Percentiles rank a stretch among this genome's conserved stretches.
phyloP scores from a whole-genome alignment of 2,113 vertebrate genomes.

The Columba janthina region DNA sequence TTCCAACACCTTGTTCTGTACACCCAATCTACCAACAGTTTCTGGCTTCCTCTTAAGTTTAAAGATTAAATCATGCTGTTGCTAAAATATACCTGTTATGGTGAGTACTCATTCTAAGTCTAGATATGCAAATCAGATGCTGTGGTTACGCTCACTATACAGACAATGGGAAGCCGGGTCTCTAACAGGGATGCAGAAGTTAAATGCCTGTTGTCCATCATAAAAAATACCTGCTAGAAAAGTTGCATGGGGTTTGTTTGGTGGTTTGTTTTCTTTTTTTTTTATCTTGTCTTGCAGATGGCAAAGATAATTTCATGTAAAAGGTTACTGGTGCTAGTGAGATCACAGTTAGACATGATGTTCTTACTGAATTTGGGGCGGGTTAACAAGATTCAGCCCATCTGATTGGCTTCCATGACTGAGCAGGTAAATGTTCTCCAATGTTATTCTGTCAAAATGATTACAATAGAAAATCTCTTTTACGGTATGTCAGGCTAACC shows the following conservation, averaged over 20 bases:
- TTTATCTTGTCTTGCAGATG: not conserved
- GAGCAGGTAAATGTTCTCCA: not conserved
- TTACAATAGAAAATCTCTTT: not conserved
- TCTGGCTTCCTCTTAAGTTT: not conserved
- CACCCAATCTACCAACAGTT: not conserved
- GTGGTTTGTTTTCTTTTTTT: too few relatives aligned
- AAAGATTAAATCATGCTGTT: not conserved
- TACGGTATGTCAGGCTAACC: not conserved
- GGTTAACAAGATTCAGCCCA: not conserved
- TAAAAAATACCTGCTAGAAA: not conserved
- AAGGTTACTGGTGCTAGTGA: not conserved
- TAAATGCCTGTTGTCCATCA: not conserved
- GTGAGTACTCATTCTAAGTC: not conserved
- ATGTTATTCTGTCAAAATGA: not conserved
- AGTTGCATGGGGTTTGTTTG: not conserved
- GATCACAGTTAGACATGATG: not conserved
- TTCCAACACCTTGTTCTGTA: not conserved
- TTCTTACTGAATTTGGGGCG: not conserved
- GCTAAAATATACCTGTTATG: not conserved
- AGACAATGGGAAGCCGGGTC: not conserved
- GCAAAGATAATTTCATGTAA: not conserved
- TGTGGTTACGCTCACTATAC: not conserved
- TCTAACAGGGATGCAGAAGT: not conserved
- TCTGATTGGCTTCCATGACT: not conserved
- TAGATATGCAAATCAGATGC: not conserved